phyloP scores from a whole-genome alignment of 2,888 invertebrate species.

The Rhodophaea formosa region DNA sequence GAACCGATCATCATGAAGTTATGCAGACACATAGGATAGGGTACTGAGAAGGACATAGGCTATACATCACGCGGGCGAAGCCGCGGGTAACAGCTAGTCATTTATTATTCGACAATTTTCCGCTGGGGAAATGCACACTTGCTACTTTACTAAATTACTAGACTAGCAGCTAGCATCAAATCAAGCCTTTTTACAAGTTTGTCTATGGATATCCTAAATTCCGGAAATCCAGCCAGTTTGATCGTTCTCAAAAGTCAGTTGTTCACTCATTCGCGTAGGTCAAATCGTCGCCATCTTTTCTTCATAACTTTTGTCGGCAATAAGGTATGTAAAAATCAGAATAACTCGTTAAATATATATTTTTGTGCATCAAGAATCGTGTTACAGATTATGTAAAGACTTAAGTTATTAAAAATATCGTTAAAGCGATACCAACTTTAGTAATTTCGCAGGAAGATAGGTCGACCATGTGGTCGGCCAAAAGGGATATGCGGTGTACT shows the following conservation, averaged over 20 bases:
- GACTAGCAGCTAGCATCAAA: background rate
- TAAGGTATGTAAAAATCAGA: conserved; percentile 63
- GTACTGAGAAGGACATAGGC: too few relatives aligned
- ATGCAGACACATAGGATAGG: too few relatives aligned
- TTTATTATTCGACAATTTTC: too few relatives aligned
- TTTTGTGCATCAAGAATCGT: conserved; percentile 32
- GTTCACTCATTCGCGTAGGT: conserved; percentile 40
- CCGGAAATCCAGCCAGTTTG: conserved; percentile 21
- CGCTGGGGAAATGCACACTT: too few relatives aligned
- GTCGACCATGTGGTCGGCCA: conserved; percentile 71
- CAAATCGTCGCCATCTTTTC: conserved; percentile 71
- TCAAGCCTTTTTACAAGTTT: background rate
- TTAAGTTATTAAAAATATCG: conserved; percentile 27
- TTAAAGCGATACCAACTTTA: conserved; percentile 33
- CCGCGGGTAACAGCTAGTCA: too few relatives aligned
- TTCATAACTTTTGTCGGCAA: conserved; percentile 64
- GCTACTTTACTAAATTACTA: background rate
- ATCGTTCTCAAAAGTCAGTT: conserved; percentile 9
- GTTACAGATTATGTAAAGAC: conserved; percentile 27
- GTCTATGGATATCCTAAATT: conserved; percentile 2
- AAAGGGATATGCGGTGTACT: conserved; percentile 61
- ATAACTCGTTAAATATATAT: conserved; percentile 39
- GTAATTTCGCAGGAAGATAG: conserved; percentile 32
- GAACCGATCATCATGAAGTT: too few relatives aligned
- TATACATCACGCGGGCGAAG: too few relatives aligned